Base-by-base conservation (phyloP, 53 echinoderm and acorn worm species). In the Patiria pectinifera region DNA sequence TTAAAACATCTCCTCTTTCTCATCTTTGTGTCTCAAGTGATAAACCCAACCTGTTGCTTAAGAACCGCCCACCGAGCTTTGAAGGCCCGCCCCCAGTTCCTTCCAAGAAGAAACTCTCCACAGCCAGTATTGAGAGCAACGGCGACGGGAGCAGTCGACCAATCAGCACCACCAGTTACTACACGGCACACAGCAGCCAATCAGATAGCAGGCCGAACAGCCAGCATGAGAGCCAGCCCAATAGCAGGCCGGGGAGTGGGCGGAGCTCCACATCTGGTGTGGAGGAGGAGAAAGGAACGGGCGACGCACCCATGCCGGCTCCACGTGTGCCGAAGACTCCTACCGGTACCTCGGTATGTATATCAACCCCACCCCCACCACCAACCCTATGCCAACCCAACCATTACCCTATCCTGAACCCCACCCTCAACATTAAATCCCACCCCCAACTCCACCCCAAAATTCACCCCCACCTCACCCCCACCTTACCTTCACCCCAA, bases 1-100 rank as follows among this genome's bases (percentile, higher is more conserved):
- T 35, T 66, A 16, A 66, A 13, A 66, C 3, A 66, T 16, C 66
- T 15, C 4, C 66, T 66, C 66, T 66, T 14, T 66, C 66, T 66
- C 66, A 18, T 66, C 13, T 66, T 66, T 66, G 19, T 18, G 19
- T 66, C 10, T 82, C 48, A 94, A 97, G 97, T 80, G 94, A 94
- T 11, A 94, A 93, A 89, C 94, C 97, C 24, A 94, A 95, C 85
- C 91, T 95, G 87, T 82, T 97, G 87, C 91, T 95, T 44, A 89
- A 84, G 78, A 89, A 84, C 46, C 91, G 95, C 26, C 94, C 94
- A 45, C 93, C 97, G 6, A 95, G 95, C 69, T 75, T 60, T 24
- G 93, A 96, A 53, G 91, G 93, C 44, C 92, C 82, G 60, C 90
- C 92, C 77, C 92, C 95, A 87, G 91, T 93, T 43, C 93, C 95